phyloP scores from a whole-genome alignment of 2,888 invertebrate species.

The Papilio demoleus region DNA sequence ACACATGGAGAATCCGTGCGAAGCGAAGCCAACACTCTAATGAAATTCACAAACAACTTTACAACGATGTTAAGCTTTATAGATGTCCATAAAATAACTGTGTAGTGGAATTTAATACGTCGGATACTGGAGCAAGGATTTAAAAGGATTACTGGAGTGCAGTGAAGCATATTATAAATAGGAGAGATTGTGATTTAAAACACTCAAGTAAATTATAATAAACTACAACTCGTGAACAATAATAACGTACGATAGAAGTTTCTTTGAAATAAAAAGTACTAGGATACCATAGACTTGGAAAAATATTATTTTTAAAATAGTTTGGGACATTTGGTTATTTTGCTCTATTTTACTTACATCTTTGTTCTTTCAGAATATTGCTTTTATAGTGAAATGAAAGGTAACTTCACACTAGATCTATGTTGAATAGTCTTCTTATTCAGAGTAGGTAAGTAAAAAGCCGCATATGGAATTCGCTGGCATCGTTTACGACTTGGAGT shows the following conservation, averaged over 20 bases:
- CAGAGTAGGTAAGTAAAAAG: slow-evolving; percentile 22
- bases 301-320: no score
- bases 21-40: slow-evolving; percentile 30
- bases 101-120: slow-evolving; percentile 34
- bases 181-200: slow-evolving; percentile 12
- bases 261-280: neutral
- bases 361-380: no score
- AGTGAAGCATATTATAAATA: slow-evolving; percentile 21
- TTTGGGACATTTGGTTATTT: no score
- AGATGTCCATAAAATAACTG: slow-evolving; percentile 36
- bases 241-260: no score
- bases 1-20: slow-evolving; percentile 7
- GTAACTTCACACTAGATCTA: neutral
- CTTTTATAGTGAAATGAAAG: no score
- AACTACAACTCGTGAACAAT: no score
- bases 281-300: neutral
- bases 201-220: neutral
- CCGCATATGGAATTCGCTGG: slow-evolving; percentile 56
- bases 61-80: slow-evolving; percentile 39
- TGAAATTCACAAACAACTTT: slow-evolving; percentile 40
- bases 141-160: slow-evolving; percentile 24
- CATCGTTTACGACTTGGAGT: slow-evolving; percentile 70
- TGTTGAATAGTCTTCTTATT: slow-evolving; percentile 12
- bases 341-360: no score
- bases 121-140: slow-evolving; percentile 21